phyloP scores from a whole-genome alignment of 2,113 vertebrate species.

The Platysternon megacephalum region DNA sequence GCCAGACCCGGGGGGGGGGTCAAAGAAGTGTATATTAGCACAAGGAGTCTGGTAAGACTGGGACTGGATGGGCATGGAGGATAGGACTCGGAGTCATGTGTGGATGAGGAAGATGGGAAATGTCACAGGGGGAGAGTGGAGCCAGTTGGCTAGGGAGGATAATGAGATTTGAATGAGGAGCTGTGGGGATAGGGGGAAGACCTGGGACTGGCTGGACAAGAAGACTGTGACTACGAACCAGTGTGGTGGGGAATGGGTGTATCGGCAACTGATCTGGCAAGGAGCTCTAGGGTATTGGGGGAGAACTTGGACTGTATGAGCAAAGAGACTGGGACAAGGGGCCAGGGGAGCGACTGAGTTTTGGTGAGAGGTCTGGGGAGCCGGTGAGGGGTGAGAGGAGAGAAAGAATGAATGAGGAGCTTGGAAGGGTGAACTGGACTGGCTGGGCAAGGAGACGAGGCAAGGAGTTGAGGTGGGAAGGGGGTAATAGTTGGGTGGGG shows the following conservation, averaged over 20 bases:
- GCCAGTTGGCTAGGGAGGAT: not conserved
- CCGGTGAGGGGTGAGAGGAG: not conserved
- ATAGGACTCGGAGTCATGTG: not conserved
- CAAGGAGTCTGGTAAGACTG: not conserved
- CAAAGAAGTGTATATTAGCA: not conserved
- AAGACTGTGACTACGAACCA: not conserved
- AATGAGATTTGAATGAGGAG: not conserved
- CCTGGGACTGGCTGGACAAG: not conserved
- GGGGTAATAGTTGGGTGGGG: not conserved
- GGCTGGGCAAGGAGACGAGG: not conserved
- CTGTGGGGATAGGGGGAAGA: not conserved
- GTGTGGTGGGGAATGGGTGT: not conserved
- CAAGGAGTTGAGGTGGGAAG: not conserved
- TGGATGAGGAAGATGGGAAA: not conserved
- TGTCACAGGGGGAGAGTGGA: not conserved
- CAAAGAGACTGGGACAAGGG: not conserved
- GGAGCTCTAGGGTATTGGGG: not conserved
- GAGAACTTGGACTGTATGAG: not conserved
- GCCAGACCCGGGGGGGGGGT: too few relatives aligned
- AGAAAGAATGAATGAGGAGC: not conserved
- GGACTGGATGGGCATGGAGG: not conserved
- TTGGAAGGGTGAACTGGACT: not conserved
- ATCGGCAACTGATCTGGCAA: not conserved
- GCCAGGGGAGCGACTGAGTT: not conserved
- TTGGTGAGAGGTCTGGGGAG: not conserved